Conservation (phyloP, 1,140 invertebrate genomes). For the Augochlora pura region DNA sequence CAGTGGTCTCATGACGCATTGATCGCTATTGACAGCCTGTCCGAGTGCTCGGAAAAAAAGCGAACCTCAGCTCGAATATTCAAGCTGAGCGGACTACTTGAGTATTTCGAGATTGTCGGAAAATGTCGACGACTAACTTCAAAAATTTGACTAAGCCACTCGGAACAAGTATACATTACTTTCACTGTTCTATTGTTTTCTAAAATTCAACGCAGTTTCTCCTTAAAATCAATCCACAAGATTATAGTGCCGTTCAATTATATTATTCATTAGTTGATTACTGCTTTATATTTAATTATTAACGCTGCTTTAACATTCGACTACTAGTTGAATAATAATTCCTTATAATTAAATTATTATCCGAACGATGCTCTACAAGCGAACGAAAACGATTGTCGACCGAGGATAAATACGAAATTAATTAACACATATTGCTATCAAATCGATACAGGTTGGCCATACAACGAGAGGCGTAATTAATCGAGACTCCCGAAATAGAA, state of each 20-base stretch:
- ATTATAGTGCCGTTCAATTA: too few species aligned
- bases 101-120: not conserved
- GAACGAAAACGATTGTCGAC: too few species aligned
- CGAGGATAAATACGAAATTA: not conserved
- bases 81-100: not conserved
- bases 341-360: too few species aligned
- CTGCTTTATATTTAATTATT: too few species aligned
- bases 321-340: too few species aligned
- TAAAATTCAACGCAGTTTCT: too few species aligned
- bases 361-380: too few species aligned
- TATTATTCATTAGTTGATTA: too few species aligned
- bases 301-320: too few species aligned
- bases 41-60: constrained; percentile 1
- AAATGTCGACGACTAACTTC: not conserved
- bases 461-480: constrained; percentile 32
- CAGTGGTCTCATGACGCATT: not conserved
- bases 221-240: too few species aligned
- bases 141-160: not conserved
- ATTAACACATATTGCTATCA: not conserved
- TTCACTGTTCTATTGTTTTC: too few species aligned
- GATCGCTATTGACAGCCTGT: not conserved
- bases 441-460: not conserved
- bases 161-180: too few species aligned
- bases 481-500: constrained; percentile 25
- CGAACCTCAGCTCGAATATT: constrained; percentile 1